These are phyloP conservation scores for Diorhabda elongata DNA, from an alignment of 1,140 invertebrate genomes.

Conservation along the genomic window DNA sequence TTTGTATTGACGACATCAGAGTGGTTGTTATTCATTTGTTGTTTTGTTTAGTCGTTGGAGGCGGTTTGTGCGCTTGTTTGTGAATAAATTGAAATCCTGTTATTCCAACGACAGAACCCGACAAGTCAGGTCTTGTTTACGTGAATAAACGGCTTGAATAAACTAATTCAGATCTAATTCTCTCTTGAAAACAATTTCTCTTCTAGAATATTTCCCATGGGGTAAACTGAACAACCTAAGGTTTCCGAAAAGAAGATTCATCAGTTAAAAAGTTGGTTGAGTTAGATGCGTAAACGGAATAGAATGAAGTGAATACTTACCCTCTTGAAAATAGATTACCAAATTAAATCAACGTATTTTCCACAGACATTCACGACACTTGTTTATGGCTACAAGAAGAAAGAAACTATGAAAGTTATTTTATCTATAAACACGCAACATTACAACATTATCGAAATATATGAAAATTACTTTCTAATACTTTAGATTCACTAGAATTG, in stretches of 20 bases:
- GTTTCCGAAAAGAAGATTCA: neutral
- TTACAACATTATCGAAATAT: too few relatives aligned
- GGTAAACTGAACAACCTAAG: neutral
- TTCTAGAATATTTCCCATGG: constrained; percentile 4
- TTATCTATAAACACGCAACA: too few relatives aligned
- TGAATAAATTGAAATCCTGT: constrained; percentile 27
- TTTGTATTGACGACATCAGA: constrained; percentile 10
- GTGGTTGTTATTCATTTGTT: constrained; percentile 15
- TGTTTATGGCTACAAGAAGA: too few relatives aligned
- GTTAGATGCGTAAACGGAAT: neutral
- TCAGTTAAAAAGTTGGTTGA: neutral
- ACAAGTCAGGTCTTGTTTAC: constrained; percentile 17
- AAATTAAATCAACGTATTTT: too few relatives aligned
- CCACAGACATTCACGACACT: too few relatives aligned
- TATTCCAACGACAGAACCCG: constrained; percentile 22
- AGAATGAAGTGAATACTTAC: neutral
- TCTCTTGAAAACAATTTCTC: constrained; percentile 5
- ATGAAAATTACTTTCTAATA: too few relatives aligned
- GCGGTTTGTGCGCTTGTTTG: constrained; percentile 19
- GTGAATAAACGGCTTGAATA: constrained; percentile 26
- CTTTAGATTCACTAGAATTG: too few relatives aligned
- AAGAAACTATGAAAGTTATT: too few relatives aligned
- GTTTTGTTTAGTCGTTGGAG: constrained; percentile 9
- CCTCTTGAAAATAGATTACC: too few relatives aligned
- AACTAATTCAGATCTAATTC: constrained; percentile 26